phyloP scores from a whole-genome alignment of 2,113 vertebrate genomes.

The Proteles cristata region DNA sequence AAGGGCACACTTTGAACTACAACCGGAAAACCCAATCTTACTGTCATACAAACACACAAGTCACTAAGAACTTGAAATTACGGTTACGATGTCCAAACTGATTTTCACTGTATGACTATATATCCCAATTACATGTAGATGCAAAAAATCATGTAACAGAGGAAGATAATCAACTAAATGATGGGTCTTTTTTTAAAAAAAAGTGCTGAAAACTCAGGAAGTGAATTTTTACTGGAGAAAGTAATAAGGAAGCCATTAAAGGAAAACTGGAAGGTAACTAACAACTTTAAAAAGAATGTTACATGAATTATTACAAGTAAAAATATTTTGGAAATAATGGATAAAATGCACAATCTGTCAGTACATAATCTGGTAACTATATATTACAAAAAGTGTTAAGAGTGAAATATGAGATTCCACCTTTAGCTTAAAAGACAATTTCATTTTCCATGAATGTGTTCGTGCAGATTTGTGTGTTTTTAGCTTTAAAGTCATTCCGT shows the following conservation, averaged over 20 bases:
- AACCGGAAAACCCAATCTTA: neutral
- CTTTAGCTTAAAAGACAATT: slow-evolving; percentile 37
- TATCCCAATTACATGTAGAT: neutral
- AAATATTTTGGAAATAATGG: slow-evolving; percentile 25
- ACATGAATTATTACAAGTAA: slow-evolving; percentile 15
- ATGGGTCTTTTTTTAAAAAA: neutral
- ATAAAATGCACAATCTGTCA: slow-evolving; percentile 46
- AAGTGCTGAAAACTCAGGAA: neutral
- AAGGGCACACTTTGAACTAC: neutral
- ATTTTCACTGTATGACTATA: neutral
- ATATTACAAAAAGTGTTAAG: neutral
- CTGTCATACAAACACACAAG: neutral
- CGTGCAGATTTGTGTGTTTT: slow-evolving; percentile 46
- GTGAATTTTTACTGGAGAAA: neutral
- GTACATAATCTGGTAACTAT: neutral
- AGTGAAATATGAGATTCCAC: neutral
- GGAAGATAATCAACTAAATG: neutral
- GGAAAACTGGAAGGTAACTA: slow-evolving; percentile 38
- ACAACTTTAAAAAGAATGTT: slow-evolving; percentile 51
- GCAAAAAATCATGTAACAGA: neutral
- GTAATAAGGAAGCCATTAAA: slow-evolving; percentile 30
- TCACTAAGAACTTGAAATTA: neutral
- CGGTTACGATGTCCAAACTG: neutral
- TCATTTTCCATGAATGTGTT: slow-evolving; percentile 38
- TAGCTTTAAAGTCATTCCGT: slow-evolving; percentile 50